Conservation (phyloP, 2,888 invertebrate species). For the Bursaphelenchus okinawaensis region DNA sequence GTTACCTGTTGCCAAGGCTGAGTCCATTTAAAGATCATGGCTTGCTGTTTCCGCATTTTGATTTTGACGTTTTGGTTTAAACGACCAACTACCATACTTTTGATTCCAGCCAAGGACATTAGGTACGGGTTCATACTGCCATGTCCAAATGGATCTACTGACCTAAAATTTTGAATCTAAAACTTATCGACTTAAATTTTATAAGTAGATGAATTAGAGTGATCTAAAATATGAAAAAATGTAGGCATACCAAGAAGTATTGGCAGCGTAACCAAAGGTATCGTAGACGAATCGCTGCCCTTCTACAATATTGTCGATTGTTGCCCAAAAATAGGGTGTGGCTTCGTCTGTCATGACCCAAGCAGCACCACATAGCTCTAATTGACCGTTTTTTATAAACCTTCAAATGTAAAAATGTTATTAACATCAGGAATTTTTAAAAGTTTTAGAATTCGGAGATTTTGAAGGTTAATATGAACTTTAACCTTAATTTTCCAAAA, state of each 20-base stretch:
- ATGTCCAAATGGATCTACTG: conserved; percentile 95
- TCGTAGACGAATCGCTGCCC: conserved; percentile 62
- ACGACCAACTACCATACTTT: conserved; percentile 75
- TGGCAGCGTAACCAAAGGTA: conserved; percentile 26
- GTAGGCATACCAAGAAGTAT: conserved; percentile 43
- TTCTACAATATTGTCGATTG: conserved; percentile 78
- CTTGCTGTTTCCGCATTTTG: conserved; percentile 71
- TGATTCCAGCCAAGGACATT: conserved; percentile 74
- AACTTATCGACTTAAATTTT: neutral
- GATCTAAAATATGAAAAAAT: no score
- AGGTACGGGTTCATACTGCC: conserved; percentile 87
- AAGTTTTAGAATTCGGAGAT: neutral
- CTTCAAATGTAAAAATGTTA: neutral
- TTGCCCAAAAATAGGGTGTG: conserved; percentile 78
- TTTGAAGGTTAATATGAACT: no score
- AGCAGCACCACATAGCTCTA: conserved; percentile 85
- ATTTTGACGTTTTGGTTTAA: conserved; percentile 23
- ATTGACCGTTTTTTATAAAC: conserved; percentile 33
- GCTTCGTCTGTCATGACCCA: conserved; percentile 98
- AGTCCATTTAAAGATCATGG: conserved; percentile 82
- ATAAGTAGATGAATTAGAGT: neutral
- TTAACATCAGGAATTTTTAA: no score
- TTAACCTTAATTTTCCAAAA: no score
- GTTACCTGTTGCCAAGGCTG: conserved; percentile 66
- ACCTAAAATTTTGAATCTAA: conserved; percentile 59